Evolutionary conservation across 2,888 invertebrate genomes (phyloP), one percentile per base, ranked within the genome.

Genomic region (Smittia sp.): DNA sequence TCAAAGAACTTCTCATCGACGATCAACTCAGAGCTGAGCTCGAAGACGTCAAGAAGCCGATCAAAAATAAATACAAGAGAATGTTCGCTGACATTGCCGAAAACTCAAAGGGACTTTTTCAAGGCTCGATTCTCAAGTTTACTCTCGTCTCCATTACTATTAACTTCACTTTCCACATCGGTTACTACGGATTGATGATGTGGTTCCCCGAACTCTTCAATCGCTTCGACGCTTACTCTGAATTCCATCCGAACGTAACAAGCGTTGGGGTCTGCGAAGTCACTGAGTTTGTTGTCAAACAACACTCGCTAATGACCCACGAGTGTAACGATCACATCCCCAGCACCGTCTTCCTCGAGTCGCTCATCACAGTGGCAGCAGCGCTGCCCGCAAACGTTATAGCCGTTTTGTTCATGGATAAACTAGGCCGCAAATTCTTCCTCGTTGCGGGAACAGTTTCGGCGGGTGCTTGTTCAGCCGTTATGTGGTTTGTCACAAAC

Each of bases 171-270:
- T 93, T 96, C 84, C 94, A 95, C 83, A 95, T 95, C 82, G 96
- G 93, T 88, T 96, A 95, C 82, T 96, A 96, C 81, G 96, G 96
- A 54, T 85, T 96, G 73, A 94, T 94, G 93, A 94, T 96, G 93
- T 96, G 96, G 96, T 95, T 96, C 84, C 96, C 96, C 0, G 95
- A 96, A 83, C 86, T 96, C 79, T 96, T 96, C 84, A 93, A 92
- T 81, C 90, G 95, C 66, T 93, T 93, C 81, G 92, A 93, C 83
- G 91, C 92, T 80, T 94, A 87, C 83, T 86, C 88, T 69, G 85
- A 86, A 72, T 84, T 85, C 38, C 88, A 90, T 82, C 89, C 90
- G 69, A 88, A 86, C 78, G 32, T 69, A 13, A 84, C 85, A 54
- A 85, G 85, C 74, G 72, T 62, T 38, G 87, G 86, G 77, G 90